Evolutionary conservation across 2,113 vertebrate species (phyloP), one percentile per base, ranked within the genome.

Genomic region (Microcebus jonahi): DNA sequence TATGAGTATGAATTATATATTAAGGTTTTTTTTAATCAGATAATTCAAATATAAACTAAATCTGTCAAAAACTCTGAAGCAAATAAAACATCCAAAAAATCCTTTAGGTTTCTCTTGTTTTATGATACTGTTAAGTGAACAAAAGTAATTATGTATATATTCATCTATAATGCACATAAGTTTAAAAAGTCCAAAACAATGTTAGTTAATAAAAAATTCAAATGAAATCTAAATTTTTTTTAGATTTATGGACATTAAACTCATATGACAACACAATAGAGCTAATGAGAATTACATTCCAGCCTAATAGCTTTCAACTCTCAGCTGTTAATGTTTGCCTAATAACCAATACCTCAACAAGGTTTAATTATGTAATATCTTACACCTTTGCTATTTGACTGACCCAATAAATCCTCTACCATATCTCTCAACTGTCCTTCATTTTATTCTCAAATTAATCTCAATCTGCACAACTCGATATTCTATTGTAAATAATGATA

Each of bases 401-500:
- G n/a, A 88, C 42, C 21, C 34, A 53, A 67, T 80, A 93, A 94
- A 84, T 67, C 29, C 75, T 80, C 50, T 79, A 63, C 79, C 86
- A 34, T 68, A 75, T 95, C 93, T 96, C 87, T 98, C 96, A 97
- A 82, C 90, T 96, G 91, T 67, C 59, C 55, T 91, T 98, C 94
- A 97, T 97, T 95, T 96, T 71, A 94, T 91, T 93, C 61, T 90
- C 82, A 82, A 90, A 39, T 65, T 91, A 92, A 94, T 73, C 61
- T 93, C 59, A 96, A 67, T 87, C 80, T 77, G 70, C 25, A 89
- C 68, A 95, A 92, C 0, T 95, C 34, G 61, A 85, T 84, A 53
- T 57, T 94, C 79, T 94, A 53, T 36, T 84, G 36, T 85, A 53
- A 96, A 48, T 45, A 81, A 79, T 53, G 83, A 71, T 90, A 94